phyloP scores from a whole-genome alignment of 1,140 invertebrate species.

The Diachasma alloeum region DNA sequence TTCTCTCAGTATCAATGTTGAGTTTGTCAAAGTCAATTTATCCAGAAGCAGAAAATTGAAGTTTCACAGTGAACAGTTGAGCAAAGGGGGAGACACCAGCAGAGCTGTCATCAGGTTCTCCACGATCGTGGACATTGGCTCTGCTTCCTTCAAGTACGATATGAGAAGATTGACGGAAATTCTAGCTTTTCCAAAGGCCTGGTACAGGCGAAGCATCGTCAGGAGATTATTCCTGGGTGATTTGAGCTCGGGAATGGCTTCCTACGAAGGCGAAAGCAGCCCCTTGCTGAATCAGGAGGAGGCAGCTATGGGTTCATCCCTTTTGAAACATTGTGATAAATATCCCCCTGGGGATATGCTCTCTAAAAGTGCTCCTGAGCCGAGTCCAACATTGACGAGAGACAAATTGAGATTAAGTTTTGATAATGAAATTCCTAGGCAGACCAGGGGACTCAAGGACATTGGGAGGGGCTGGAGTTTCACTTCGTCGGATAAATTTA shows the following conservation, averaged over 20 bases:
- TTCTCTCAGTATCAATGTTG: slow-evolving; percentile 94
- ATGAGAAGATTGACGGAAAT: slow-evolving; percentile 98
- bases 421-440: slow-evolving; percentile 62
- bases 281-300: slow-evolving; percentile 55
- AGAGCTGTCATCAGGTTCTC: slow-evolving; percentile 88
- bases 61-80: slow-evolving; percentile 69
- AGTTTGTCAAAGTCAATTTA: slow-evolving; percentile 96
- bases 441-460: slow-evolving; percentile 64
- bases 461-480: slow-evolving; percentile 65
- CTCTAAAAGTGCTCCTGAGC: slow-evolving; percentile 59
- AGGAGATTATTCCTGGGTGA: slow-evolving; percentile 93
- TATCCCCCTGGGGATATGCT: slow-evolving; percentile 44
- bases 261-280: slow-evolving; percentile 63
- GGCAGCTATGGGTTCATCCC: slow-evolving; percentile 56
- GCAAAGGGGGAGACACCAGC: slow-evolving; percentile 56
- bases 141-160: slow-evolving; percentile 98
- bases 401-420: slow-evolving; percentile 67
- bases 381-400: slow-evolving; percentile 62
- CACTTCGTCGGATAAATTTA: slow-evolving; percentile 61
- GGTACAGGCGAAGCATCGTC: slow-evolving; percentile 94
- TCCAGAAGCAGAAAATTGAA: slow-evolving; percentile 87
- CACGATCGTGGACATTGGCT: slow-evolving; percentile 95
- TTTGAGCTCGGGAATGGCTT: slow-evolving; percentile 69
- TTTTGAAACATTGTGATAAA: slow-evolving; percentile 56
- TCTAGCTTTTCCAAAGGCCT: slow-evolving; percentile 96